These are phyloP conservation scores for Adelosebastes latens DNA, from an alignment of 2,797 vertebrate genomes.

Conservation along the genomic window DNA sequence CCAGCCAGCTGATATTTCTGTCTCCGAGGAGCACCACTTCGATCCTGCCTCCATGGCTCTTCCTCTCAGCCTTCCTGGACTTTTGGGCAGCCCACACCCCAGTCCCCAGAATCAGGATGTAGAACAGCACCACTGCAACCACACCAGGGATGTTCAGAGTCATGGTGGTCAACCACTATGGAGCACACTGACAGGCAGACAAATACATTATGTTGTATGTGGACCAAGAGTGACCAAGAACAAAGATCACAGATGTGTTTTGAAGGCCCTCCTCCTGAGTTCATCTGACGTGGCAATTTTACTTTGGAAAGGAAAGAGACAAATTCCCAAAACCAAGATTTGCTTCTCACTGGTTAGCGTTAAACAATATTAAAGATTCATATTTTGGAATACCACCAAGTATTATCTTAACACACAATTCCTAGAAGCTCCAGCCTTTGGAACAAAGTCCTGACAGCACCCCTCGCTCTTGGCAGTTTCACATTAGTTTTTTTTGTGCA, in stretches of 20 bases:
- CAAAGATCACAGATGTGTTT: slow-evolving; percentile 3
- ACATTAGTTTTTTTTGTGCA: neutral
- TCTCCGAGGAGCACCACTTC: slow-evolving; percentile 59
- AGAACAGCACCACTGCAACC: slow-evolving; percentile 53
- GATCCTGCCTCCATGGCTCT: slow-evolving; percentile 22
- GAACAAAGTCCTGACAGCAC: neutral
- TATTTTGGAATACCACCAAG: neutral
- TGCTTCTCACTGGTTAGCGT: neutral
- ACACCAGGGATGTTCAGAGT: slow-evolving; percentile 60
- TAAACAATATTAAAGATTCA: neutral
- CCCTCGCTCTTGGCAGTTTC: neutral
- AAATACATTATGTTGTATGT: neutral
- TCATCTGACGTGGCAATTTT: neutral
- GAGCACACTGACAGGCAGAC: neutral
- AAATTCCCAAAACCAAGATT: neutral
- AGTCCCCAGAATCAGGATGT: slow-evolving; percentile 59
- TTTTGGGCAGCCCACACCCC: slow-evolving; percentile 60
- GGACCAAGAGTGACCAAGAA: neutral
- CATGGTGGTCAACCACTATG: slow-evolving; percentile 25
- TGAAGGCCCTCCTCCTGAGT: neutral
- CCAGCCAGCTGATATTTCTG: slow-evolving; percentile 55
- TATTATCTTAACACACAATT: neutral
- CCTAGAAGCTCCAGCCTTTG: neutral
- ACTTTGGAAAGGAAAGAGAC: neutral
- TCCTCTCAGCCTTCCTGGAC: slow-evolving; percentile 43